Evolutionary conservation across 2,888 invertebrate genomes (phyloP).

Genomic region (Lithophane leautieri): DNA sequence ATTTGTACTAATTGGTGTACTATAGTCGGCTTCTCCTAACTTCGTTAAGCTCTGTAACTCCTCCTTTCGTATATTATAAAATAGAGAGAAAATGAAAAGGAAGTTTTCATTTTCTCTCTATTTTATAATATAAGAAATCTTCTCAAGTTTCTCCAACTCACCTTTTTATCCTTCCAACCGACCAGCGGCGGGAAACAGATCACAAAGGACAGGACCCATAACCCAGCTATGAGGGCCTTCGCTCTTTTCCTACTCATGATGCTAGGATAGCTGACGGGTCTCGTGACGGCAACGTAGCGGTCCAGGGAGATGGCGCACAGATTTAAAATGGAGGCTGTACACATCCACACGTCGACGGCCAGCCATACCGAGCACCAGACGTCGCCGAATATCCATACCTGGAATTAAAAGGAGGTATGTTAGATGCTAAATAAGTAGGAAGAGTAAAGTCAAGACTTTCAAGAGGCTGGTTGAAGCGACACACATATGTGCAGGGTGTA

Average conservation of each 20-base stretch:
- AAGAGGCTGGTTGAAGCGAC: background rate
- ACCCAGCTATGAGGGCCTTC: conserved; percentile 96
- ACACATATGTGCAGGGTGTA: background rate
- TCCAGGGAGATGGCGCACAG: conserved; percentile 98
- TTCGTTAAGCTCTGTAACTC: no score
- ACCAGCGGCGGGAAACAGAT: conserved; percentile 99
- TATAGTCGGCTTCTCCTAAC: no score
- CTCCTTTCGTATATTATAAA: no score
- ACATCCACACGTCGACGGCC: conserved; percentile 99
- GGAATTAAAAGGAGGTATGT: conserved; percentile 62
- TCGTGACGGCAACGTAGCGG: conserved; percentile 98
- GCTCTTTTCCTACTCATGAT: conserved; percentile 96
- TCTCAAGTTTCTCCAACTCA: conserved; percentile 48
- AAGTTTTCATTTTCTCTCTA: no score
- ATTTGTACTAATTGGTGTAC: no score
- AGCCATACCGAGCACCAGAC: conserved; percentile 99
- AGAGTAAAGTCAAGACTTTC: no score
- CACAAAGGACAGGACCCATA: conserved; percentile 98
- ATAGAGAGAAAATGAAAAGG: no score
- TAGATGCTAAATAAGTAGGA: background rate
- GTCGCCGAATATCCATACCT: conserved; percentile 99
- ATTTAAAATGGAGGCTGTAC: conserved; percentile 99
- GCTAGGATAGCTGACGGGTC: conserved; percentile 98
- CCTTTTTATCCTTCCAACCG: conserved; percentile 95
- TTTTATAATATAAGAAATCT: background rate